Percentiles rank a stretch among this genome's conserved stretches.
These are phyloP conservation scores for Aplysia californica DNA, from an alignment of 1,140 invertebrate species.

Conservation along the genomic window DNA sequence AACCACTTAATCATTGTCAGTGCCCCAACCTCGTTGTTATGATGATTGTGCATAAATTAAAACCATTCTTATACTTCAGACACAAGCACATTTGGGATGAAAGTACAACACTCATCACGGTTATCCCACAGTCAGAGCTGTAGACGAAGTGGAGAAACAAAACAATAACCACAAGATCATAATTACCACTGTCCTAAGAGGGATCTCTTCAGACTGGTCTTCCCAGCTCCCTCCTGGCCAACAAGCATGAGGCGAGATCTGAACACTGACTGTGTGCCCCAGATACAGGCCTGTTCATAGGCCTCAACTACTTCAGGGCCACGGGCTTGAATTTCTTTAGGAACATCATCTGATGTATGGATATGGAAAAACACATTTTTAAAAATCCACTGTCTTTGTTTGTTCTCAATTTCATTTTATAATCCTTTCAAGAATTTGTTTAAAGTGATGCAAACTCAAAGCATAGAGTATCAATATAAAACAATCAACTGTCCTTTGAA, in stretches of 20 bases:
- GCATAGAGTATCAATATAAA: background rate
- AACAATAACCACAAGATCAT: no score
- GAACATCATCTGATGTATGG: slow-evolving; percentile 61
- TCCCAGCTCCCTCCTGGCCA: slow-evolving; percentile 61
- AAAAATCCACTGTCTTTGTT: slow-evolving; percentile 4
- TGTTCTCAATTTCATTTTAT: background rate
- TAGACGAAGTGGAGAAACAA: no score
- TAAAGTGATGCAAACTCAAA: background rate
- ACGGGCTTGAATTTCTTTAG: slow-evolving; percentile 65
- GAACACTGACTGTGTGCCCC: slow-evolving; percentile 61
- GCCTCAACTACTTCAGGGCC: slow-evolving; percentile 65
- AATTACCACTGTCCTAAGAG: slow-evolving; percentile 60
- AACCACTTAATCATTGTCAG: no score
- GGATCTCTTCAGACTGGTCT: slow-evolving; percentile 62
- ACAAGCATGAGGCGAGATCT: slow-evolving; percentile 66
- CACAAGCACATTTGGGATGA: no score
- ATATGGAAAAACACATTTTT: no score
- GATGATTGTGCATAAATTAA: no score
- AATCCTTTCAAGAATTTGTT: background rate
- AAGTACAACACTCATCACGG: no score
- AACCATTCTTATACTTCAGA: no score
- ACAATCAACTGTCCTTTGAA: background rate
- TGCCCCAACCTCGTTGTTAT: no score
- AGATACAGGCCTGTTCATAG: slow-evolving; percentile 63
- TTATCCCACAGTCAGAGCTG: no score